phyloP scores from a whole-genome alignment of 2,113 vertebrate species.

The Erythrolamprus reginae region DNA sequence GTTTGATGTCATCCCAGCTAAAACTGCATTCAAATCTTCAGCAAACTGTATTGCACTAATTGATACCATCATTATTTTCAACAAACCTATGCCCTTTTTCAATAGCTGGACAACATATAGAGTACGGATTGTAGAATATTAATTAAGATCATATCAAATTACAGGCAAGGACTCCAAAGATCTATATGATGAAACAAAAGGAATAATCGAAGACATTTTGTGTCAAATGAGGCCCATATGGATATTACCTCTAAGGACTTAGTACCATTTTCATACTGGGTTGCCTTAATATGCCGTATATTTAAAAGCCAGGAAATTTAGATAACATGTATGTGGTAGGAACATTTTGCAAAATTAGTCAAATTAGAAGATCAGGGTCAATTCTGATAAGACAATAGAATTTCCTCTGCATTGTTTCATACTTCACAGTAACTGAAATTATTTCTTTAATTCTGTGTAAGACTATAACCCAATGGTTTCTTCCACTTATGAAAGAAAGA shows the following conservation, averaged over 20 bases:
- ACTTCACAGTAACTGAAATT: neutral
- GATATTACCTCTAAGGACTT: neutral
- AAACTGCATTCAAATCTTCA: slow-evolving; percentile 14
- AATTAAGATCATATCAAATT: slow-evolving; percentile 6
- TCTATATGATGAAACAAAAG: slow-evolving; percentile 5
- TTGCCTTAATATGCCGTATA: neutral
- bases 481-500: neutral
- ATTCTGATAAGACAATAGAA: neutral
- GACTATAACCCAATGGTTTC: neutral
- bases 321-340: neutral
- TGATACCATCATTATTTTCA: slow-evolving; percentile 32
- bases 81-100: slow-evolving; percentile 24
- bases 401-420: neutral
- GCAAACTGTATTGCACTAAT: slow-evolving; percentile 13
- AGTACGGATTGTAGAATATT: neutral
- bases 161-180: neutral
- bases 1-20: slow-evolving; percentile 5
- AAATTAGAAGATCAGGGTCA: neutral
- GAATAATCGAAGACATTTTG: neutral
- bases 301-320: neutral
- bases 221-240: neutral
- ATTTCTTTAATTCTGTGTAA: neutral
- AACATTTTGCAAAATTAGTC: neutral
- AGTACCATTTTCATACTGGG: neutral
- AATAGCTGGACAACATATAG: neutral